Evolutionary conservation across 1,140 invertebrate species (phyloP).

Genomic region (Linepithema humile): DNA sequence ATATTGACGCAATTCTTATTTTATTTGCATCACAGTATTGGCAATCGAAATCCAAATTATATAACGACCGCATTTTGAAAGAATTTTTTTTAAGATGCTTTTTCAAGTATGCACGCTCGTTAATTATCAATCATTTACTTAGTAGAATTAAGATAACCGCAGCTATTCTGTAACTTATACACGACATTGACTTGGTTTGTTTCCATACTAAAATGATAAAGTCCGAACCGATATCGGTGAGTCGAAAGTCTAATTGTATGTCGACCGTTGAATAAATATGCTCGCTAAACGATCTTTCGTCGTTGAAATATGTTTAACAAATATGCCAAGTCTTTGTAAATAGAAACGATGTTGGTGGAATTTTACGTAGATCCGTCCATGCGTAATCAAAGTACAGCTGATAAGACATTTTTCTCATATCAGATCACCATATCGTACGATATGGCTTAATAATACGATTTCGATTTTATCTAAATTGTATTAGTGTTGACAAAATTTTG

Average conservation of each 20-base stretch:
- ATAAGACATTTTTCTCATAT: background rate
- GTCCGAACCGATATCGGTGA: background rate
- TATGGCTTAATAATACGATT: background rate
- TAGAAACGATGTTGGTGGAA: background rate
- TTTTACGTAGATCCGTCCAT: background rate
- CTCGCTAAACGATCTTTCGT: background rate
- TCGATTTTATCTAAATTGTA: background rate
- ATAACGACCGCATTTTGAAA: background rate
- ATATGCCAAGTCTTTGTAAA: constrained; percentile 9
- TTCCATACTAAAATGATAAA: constrained; percentile 18
- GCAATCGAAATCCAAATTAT: background rate
- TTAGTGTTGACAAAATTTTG: background rate
- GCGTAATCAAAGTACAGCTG: background rate
- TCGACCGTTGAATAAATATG: constrained; percentile 14
- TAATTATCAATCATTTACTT: constrained; percentile 22
- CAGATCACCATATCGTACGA: background rate
- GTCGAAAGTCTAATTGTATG: constrained; percentile 42
- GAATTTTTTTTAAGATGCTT: background rate
- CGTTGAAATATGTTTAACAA: constrained; percentile 5
- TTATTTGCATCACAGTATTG: background rate
- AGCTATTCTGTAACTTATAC: background rate
- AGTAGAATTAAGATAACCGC: constrained; percentile 28
- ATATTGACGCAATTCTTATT: background rate
- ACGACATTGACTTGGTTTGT: constrained; percentile 6
- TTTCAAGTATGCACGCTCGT: background rate